Evolutionary conservation across 2,113 vertebrate genomes (phyloP).

Genomic region (Zapornia atra): DNA sequence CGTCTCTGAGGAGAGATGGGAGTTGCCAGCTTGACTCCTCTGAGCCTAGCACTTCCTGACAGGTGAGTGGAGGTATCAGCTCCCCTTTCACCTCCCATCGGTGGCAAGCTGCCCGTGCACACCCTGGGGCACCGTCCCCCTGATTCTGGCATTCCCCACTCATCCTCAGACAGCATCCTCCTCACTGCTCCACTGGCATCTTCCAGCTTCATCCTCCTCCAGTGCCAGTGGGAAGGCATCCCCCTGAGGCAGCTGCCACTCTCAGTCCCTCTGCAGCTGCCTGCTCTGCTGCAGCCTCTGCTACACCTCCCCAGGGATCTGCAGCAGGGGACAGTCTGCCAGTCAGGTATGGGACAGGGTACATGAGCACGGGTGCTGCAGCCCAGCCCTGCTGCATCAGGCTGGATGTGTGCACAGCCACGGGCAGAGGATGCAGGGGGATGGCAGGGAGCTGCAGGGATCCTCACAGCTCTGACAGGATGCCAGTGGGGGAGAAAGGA

Average conservation of each 20-base stretch:
- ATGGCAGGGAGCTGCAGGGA: background rate
- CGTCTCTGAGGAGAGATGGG: background rate
- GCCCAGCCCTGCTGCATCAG: rapidly evolving
- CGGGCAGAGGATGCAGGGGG: background rate
- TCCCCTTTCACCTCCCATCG: background rate
- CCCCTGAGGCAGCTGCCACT: rapidly evolving
- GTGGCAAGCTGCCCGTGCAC: rapidly evolving
- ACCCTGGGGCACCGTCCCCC: rapidly evolving
- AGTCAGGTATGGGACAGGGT: rapidly evolving
- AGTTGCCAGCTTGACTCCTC: background rate
- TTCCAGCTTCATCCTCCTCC: background rate
- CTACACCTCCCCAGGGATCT: rapidly evolving
- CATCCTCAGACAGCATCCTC: background rate
- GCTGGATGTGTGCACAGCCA: background rate
- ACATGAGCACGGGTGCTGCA: rapidly evolving
- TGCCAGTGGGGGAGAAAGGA: background rate
- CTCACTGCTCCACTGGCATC: rapidly evolving
- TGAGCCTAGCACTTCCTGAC: background rate
- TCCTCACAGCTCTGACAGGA: background rate
- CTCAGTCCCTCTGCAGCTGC: rapidly evolving
- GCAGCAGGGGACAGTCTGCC: rapidly evolving
- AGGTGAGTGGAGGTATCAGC: rapidly evolving
- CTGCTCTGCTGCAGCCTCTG: background rate
- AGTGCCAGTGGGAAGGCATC: background rate
- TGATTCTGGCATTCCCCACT: background rate